Conservation (phyloP, 2,113 vertebrate species). For the Lanius collurio region DNA sequence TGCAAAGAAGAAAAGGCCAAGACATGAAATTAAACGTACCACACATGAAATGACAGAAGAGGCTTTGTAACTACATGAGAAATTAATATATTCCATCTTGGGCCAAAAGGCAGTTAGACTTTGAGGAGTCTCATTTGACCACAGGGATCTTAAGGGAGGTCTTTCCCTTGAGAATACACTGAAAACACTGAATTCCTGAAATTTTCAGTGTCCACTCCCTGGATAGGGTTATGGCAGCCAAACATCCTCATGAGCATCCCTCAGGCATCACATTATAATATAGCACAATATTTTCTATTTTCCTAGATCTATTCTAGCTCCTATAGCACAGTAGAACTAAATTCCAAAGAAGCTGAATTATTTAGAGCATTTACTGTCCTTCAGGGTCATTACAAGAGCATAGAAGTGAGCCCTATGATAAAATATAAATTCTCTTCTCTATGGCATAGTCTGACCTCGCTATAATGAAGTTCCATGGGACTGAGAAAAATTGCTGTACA, state of each 20-base stretch:
- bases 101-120: not conserved
- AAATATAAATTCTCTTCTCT: conserved; percentile 37
- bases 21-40: not conserved
- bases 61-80: not conserved
- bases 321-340: not conserved
- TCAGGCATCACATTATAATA: not conserved
- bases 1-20: not conserved
- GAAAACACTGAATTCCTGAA: not conserved
- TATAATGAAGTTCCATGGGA: conserved; percentile 51
- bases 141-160: not conserved
- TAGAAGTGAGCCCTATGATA: not conserved
- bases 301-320: not conserved
- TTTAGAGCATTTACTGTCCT: conserved; percentile 28
- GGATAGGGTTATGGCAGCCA: not conserved
- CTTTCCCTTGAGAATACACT: not conserved
- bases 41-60: not conserved
- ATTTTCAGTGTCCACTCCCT: not conserved
- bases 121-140: not conserved
- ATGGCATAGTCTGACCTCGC: not conserved
- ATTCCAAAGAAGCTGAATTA: conserved; percentile 11
- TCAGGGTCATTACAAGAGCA: conserved; percentile 15
- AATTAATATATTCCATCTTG: not conserved
- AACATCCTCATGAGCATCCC: not conserved
- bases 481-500: not conserved
- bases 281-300: not conserved